These are phyloP conservation scores for Chrysotoxum bicinctum DNA, from an alignment of 2,888 invertebrate genomes.

Conservation along the genomic window DNA sequence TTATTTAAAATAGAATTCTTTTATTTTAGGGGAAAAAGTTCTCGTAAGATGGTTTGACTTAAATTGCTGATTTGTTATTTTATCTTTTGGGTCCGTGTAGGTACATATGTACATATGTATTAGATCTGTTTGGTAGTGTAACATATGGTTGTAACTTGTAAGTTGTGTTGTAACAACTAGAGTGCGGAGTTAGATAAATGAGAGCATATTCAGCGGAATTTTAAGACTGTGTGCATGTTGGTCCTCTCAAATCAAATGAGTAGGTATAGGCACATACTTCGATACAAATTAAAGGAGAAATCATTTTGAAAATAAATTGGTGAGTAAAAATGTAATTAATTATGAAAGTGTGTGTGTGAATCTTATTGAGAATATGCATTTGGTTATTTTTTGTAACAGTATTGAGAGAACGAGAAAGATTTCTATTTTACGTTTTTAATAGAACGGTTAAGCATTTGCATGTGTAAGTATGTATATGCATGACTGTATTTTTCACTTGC, in stretches of 20 bases:
- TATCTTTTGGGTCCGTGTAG: not conserved
- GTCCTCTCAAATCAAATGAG: not conserved
- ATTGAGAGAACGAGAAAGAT: not conserved
- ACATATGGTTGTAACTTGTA: too few relatives aligned
- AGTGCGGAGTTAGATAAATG: not conserved
- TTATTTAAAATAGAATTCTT: not conserved
- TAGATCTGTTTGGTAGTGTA: not conserved
- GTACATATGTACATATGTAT: not conserved
- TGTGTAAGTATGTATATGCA: not conserved
- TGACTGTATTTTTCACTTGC: not conserved
- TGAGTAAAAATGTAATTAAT: not conserved
- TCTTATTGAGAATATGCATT: not conserved
- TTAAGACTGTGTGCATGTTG: not conserved
- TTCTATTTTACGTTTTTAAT: not conserved
- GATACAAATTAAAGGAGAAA: not conserved
- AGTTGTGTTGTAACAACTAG: not conserved
- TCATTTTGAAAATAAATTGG: not conserved
- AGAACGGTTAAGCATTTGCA: not conserved
- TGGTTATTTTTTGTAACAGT: not conserved
- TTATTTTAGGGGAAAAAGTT: not conserved
- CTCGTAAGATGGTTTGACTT: not conserved
- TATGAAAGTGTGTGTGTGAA: not conserved
- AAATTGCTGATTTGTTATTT: not conserved
- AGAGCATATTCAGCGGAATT: slow-evolving; percentile 27
- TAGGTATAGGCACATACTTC: not conserved